Evolutionary conservation across 2,113 vertebrate genomes (phyloP).

Genomic region (Myrmophylax atrothorax): DNA sequence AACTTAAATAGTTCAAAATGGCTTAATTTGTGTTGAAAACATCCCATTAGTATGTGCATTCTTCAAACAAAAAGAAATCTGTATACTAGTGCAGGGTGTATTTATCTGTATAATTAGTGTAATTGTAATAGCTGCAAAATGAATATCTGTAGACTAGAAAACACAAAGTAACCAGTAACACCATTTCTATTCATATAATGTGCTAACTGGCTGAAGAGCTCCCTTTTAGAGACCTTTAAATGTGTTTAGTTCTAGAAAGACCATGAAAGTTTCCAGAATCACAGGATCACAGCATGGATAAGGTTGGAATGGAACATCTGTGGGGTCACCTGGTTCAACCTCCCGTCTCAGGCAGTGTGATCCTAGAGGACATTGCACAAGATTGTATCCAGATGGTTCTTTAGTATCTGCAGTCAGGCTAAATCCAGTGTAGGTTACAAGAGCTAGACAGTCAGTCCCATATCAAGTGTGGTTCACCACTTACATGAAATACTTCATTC

Average conservation of each 20-base stretch:
- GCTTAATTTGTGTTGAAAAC: constrained; percentile 28
- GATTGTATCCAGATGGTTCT: background rate
- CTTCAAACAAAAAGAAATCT: constrained; percentile 42
- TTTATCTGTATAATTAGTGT: constrained; percentile 33
- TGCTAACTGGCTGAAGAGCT: background rate
- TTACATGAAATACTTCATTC: background rate
- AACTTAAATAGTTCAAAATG: constrained; percentile 5
- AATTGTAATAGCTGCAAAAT: constrained; percentile 40
- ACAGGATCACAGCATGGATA: background rate
- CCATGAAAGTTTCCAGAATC: background rate
- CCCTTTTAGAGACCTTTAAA: background rate
- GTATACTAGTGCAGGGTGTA: background rate
- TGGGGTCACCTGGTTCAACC: background rate
- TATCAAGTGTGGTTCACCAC: background rate
- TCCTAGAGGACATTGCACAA: background rate
- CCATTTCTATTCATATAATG: background rate
- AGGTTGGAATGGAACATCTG: background rate
- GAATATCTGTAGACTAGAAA: constrained; percentile 15
- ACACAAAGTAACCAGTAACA: background rate
- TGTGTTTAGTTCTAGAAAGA: background rate
- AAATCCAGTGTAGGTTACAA: background rate
- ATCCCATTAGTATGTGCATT: constrained; percentile 1
- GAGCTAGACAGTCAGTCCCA: background rate
- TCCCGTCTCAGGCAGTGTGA: background rate
- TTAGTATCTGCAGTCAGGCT: background rate